Percentiles rank a stretch among this genome's conserved stretches.
Conservation (phyloP, 1,140 invertebrate genomes). For the Eriosoma lanigerum region DNA sequence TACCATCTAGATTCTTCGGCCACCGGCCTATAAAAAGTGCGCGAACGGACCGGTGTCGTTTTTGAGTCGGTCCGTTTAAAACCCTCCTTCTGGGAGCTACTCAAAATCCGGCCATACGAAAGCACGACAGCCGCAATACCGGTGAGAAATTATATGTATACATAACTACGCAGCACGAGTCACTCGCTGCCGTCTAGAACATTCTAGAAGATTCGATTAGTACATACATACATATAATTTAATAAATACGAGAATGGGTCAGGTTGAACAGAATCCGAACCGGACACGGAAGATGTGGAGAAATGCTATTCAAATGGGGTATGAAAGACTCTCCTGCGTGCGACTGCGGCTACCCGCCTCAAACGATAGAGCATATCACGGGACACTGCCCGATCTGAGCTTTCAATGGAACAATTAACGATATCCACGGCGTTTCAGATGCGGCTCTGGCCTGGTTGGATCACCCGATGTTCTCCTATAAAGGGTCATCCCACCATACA, state of each 20-base stretch:
- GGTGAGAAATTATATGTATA: too few species aligned
- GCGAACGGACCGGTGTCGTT: too few species aligned
- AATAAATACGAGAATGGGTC: slow-evolving; percentile 2
- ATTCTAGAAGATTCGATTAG: too few species aligned
- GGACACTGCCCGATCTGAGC: not conserved
- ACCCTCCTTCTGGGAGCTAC: too few species aligned
- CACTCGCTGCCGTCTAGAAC: too few species aligned
- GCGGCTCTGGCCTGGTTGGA: not conserved
- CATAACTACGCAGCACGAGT: too few species aligned
- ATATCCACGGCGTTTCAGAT: not conserved
- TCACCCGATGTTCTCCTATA: not conserved
- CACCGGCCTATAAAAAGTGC: too few species aligned
- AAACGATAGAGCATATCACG: slow-evolving; percentile 9
- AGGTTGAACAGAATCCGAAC: not conserved
- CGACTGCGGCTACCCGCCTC: not conserved
- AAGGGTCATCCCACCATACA: not conserved
- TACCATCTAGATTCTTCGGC: too few species aligned
- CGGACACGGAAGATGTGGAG: slow-evolving; percentile 2
- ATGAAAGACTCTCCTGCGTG: slow-evolving; percentile 11
- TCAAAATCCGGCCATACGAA: too few species aligned
- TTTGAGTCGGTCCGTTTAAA: too few species aligned
- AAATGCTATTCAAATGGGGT: slow-evolving; percentile 30
- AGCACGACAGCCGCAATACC: too few species aligned
- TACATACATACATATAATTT: too few species aligned
- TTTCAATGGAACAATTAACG: not conserved